These are phyloP conservation scores for Acanthurus tractus DNA, from an alignment of 2,797 vertebrate species.

Conservation along the genomic window DNA sequence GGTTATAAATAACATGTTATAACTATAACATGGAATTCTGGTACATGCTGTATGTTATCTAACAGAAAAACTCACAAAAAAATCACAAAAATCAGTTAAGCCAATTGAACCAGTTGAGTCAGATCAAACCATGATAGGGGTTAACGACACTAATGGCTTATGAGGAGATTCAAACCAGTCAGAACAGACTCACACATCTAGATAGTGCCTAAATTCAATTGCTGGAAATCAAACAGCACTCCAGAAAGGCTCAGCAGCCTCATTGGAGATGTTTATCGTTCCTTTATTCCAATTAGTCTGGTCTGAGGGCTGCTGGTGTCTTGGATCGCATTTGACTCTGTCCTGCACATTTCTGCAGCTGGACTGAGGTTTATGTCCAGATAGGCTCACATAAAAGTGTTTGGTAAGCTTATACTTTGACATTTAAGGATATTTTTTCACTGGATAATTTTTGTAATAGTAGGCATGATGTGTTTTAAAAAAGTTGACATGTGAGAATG, in stretches of 20 bases:
- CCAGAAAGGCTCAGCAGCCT: slow-evolving; percentile 75
- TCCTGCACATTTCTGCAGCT: slow-evolving; percentile 54
- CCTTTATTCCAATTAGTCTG: slow-evolving; percentile 81
- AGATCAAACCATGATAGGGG: slow-evolving; percentile 40
- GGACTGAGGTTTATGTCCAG: slow-evolving; percentile 22
- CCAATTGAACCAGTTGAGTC: slow-evolving; percentile 36
- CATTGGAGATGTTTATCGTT: slow-evolving; percentile 81
- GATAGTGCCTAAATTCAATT: slow-evolving; percentile 81
- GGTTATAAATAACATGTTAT: too few species aligned
- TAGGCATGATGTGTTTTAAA: background rate
- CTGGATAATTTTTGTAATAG: slow-evolving; percentile 3
- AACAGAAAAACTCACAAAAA: slow-evolving; percentile 12
- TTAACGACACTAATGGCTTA: slow-evolving; percentile 53
- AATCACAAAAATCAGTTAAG: slow-evolving; percentile 32
- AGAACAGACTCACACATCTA: slow-evolving; percentile 66
- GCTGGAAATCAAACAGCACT: slow-evolving; percentile 73
- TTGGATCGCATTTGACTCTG: slow-evolving; percentile 49
- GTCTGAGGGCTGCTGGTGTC: slow-evolving; percentile 66
- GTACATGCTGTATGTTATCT: background rate
- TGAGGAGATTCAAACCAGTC: slow-evolving; percentile 61
- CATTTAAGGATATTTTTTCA: background rate
- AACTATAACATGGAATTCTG: background rate
- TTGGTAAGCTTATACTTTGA: slow-evolving; percentile 1
- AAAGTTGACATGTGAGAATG: background rate
- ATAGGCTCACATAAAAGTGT: slow-evolving; percentile 11